Percentiles rank a stretch among this genome's conserved stretches.
Conservation (phyloP, 2,797 vertebrate genomes). For the Chanos chanos region DNA sequence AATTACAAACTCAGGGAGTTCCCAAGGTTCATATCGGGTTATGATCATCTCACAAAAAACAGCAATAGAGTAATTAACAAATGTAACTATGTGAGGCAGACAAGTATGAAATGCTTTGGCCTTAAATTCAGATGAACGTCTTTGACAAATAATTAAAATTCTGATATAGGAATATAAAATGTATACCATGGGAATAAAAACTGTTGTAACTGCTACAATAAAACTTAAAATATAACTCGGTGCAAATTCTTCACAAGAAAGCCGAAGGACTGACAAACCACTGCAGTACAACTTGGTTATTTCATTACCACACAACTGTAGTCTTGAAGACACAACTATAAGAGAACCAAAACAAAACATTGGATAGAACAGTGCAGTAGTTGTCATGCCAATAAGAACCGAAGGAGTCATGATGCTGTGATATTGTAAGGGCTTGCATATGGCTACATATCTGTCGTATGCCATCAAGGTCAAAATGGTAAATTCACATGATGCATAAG, state of each 20-base stretch:
- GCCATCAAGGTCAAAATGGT: constrained; percentile 43
- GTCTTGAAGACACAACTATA: constrained; percentile 15
- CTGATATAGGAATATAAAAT: constrained; percentile 19
- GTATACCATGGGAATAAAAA: constrained; percentile 12
- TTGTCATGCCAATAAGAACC: constrained; percentile 13
- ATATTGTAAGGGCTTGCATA: constrained; percentile 38
- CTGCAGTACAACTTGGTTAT: constrained; percentile 21
- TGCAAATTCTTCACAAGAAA: constrained; percentile 8
- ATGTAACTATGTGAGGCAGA: constrained; percentile 22
- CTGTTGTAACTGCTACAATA: neutral
- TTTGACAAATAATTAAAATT: constrained; percentile 25
- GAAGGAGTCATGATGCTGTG: constrained; percentile 35
- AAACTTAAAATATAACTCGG: constrained; percentile 6
- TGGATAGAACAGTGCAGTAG: constrained; percentile 19
- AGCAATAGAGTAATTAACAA: constrained; percentile 19
- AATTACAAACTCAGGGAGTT: neutral
- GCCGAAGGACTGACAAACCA: constrained; percentile 19
- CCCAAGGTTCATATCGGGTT: neutral
- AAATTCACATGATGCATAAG: constrained; percentile 33
- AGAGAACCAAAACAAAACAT: constrained; percentile 28
- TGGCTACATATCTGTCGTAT: constrained; percentile 39
- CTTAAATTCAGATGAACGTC: constrained; percentile 21
- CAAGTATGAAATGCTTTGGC: constrained; percentile 23
- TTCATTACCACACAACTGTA: constrained; percentile 24
- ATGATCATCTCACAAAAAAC: constrained; percentile 15